Conservation (phyloP, 2,113 vertebrate genomes). For the Engraulis encrasicolus region DNA sequence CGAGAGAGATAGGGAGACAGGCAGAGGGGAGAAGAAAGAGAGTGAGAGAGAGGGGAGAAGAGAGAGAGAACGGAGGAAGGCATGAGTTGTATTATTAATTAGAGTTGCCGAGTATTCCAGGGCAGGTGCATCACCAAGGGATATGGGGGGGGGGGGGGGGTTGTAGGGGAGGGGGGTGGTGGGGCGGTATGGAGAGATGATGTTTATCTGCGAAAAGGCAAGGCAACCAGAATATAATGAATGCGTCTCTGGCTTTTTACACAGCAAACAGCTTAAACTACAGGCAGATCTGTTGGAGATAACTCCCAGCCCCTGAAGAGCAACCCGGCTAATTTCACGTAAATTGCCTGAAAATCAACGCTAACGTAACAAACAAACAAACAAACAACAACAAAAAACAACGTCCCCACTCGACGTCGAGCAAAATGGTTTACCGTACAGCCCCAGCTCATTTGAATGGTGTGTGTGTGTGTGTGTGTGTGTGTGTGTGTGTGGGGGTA, state of each 20-base stretch:
- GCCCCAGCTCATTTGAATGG: background rate
- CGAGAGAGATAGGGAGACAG: background rate
- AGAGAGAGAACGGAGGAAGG: background rate
- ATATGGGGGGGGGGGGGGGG: background rate
- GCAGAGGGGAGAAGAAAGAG: background rate
- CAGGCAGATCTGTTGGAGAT: background rate
- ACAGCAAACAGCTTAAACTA: background rate
- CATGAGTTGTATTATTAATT: conserved; percentile 37
- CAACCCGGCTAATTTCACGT: background rate
- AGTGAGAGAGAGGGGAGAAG: background rate
- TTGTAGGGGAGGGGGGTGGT: background rate
- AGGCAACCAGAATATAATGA: conserved; percentile 9
- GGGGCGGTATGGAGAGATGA: background rate
- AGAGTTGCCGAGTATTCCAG: conserved; percentile 43
- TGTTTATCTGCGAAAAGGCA: conserved; percentile 20
- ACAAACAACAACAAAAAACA: too few relatives aligned
- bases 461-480: too few relatives aligned
- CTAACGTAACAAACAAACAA: too few relatives aligned
- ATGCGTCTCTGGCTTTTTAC: background rate
- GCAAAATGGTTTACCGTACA: conserved; percentile 12
- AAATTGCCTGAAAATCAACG: background rate
- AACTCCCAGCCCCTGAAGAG: background rate
- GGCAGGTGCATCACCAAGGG: conserved; percentile 8
- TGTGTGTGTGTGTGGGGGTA: too few relatives aligned
- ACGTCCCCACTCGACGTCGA: background rate